Evolutionary conservation across 1,140 invertebrate species (phyloP).

Genomic region (Aporrectodea caliginosa): DNA sequence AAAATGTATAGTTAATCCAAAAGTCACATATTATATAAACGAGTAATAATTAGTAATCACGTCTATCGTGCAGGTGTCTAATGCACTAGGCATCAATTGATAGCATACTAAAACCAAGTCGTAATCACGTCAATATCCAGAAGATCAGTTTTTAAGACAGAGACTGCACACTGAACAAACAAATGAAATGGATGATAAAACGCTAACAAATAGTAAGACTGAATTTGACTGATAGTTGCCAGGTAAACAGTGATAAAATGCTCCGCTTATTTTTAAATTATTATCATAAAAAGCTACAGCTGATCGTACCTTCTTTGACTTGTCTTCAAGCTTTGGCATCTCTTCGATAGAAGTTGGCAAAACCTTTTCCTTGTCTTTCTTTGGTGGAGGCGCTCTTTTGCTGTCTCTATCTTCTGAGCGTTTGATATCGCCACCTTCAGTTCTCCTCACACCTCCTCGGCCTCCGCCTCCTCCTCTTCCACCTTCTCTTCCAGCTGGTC

Average conservation of each 20-base stretch:
- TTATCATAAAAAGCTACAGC: no score
- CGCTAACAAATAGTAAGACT: background rate
- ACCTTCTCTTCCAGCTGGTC: background rate
- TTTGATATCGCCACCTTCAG: background rate
- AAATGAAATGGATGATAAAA: background rate
- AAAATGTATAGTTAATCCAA: no score
- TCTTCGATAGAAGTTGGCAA: conserved; percentile 45
- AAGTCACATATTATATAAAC: background rate
- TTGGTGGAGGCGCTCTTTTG: background rate
- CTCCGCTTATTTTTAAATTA: no score
- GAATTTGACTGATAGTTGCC: background rate
- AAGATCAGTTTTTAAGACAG: no score
- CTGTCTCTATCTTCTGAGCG: background rate
- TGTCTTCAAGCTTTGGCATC: conserved; percentile 44
- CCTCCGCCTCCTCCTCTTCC: background rate
- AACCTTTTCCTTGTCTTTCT: conserved; percentile 36
- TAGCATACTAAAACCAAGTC: no score
- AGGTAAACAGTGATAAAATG: no score
- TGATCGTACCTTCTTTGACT: conserved; percentile 17
- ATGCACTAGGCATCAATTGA: no score
- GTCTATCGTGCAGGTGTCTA: no score
- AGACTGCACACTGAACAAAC: background rate
- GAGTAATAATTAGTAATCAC: background rate
- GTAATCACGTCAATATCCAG: no score
- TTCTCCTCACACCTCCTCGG: background rate